These are phyloP conservation scores for Diarsia brunnea DNA, from an alignment of 2,888 invertebrate species.

Conservation along the genomic window DNA sequence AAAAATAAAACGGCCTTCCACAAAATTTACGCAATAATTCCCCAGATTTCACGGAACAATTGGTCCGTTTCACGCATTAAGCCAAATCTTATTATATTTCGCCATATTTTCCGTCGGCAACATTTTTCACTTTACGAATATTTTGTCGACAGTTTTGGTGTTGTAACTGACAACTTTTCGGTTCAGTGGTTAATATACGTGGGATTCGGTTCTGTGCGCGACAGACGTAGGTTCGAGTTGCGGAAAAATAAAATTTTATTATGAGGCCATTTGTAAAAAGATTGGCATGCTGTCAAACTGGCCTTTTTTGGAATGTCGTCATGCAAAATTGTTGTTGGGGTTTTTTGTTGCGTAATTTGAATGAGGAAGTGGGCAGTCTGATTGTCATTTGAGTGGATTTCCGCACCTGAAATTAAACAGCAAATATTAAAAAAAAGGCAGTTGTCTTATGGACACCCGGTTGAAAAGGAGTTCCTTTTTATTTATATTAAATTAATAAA, in stretches of 20 bases:
- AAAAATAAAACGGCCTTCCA: background rate
- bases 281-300: slow-evolving; percentile 46
- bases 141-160: slow-evolving; percentile 61
- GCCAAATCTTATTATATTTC: slow-evolving; percentile 39
- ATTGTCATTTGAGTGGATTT: no score
- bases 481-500: no score
- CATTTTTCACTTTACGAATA: slow-evolving; percentile 28
- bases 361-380: background rate
- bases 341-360: slow-evolving; percentile 2
- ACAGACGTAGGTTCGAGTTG: slow-evolving; percentile 63
- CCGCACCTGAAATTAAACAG: no score
- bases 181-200: slow-evolving; percentile 76
- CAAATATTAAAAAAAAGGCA: no score
- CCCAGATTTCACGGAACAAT: slow-evolving; percentile 36
- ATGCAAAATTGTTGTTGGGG: slow-evolving; percentile 5
- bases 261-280: slow-evolving; percentile 31
- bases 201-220: slow-evolving; percentile 67
- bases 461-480: no score
- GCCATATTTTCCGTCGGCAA: slow-evolving; percentile 1
- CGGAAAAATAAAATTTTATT: slow-evolving; percentile 58
- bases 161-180: slow-evolving; percentile 72
- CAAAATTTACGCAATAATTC: slow-evolving; percentile 7
- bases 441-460: no score
- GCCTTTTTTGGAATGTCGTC: slow-evolving; percentile 24
- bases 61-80: slow-evolving; percentile 25